A percentile compares a stretch with the other conserved stretches of the same genome.
Conservation (phyloP, 2,888 invertebrate species). For the Matsumyia berberina region DNA sequence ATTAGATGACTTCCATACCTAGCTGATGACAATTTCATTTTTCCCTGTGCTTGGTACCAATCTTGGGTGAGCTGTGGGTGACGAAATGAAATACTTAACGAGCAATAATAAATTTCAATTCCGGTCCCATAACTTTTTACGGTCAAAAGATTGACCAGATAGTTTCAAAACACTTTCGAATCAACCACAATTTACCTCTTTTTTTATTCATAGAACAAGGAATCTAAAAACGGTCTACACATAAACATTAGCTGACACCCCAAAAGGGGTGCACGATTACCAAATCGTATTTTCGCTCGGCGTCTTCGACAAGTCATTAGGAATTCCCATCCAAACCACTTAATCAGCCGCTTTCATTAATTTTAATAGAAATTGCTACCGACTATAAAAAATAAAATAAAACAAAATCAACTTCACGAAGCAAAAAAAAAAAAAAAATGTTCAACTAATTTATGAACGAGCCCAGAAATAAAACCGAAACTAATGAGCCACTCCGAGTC, state of each 20-base stretch:
- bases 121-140: neutral
- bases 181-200: neutral
- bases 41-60: neutral
- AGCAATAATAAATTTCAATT: conserved; percentile 36
- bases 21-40: neutral
- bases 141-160: conserved; percentile 13
- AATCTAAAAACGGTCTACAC: conserved; percentile 3
- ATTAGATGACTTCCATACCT: too few relatives aligned
- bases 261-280: conserved; percentile 26
- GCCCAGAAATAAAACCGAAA: conserved; percentile 71
- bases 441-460: conserved; percentile 69
- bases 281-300: conserved; percentile 31
- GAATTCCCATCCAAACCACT: conserved; percentile 60
- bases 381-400: conserved; percentile 62
- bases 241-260: conserved; percentile 37
- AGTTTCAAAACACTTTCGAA: neutral
- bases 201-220: neutral
- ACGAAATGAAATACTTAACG: conserved; percentile 54
- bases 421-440: conserved; percentile 18
- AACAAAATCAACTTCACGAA: neutral
- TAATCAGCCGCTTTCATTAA: conserved; percentile 64
- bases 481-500: conserved; percentile 61
- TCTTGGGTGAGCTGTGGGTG: conserved; percentile 16
- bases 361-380: conserved; percentile 58
- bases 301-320: conserved; percentile 36